Evolutionary conservation across 2,797 vertebrate species (phyloP).

Genomic region (Strix occidentalis): DNA sequence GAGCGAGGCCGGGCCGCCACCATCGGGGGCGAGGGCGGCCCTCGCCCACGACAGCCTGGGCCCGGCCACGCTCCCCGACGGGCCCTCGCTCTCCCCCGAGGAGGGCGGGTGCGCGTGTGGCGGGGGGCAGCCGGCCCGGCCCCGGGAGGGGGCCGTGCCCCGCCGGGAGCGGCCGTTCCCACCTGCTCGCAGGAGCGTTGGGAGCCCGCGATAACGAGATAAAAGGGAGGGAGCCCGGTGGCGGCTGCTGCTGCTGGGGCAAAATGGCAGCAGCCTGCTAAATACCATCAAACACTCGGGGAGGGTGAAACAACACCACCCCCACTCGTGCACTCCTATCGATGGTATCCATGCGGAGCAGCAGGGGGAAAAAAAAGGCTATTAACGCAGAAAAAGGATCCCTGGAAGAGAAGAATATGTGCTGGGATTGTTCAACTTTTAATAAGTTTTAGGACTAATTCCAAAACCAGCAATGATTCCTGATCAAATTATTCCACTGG

Average conservation of each 20-base stretch:
- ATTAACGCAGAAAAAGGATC: background rate
- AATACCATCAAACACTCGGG: background rate
- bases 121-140: background rate
- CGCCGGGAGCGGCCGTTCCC: background rate
- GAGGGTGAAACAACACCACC: background rate
- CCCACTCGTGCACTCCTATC: background rate
- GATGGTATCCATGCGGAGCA: background rate
- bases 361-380: background rate
- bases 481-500: conserved; percentile 58
- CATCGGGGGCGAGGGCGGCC: background rate
- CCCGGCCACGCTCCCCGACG: no score
- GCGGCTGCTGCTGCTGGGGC: background rate
- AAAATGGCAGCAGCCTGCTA: background rate
- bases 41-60: background rate
- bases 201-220: conserved; percentile 6
- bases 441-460: conserved; percentile 60
- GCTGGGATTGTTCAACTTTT: conserved; percentile 35
- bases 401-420: background rate
- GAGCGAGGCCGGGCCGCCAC: background rate
- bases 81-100: background rate
- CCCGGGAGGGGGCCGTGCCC: background rate
- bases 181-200: conserved; percentile 7
- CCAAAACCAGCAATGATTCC: conserved; percentile 52
- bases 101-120: background rate
- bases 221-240: background rate